Conservation (phyloP, 2,797 vertebrate species). For the Vipera ursinii region DNA sequence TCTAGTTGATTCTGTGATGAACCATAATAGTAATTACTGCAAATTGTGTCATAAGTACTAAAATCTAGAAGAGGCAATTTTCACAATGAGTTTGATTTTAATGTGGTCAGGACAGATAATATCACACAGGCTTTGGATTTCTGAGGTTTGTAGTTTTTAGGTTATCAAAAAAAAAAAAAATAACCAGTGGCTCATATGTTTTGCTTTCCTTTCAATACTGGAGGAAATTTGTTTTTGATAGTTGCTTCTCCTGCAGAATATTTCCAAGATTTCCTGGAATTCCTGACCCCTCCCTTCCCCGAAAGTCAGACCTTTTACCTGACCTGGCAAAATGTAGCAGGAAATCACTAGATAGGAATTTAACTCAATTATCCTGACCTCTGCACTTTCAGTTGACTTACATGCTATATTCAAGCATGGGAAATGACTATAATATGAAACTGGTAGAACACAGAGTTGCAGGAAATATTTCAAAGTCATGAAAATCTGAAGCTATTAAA, state of each 20-base stretch:
- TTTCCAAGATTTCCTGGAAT: neutral
- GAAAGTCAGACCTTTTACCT: neutral
- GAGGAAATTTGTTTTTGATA: neutral
- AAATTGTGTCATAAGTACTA: neutral
- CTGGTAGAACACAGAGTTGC: neutral
- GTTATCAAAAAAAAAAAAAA: neutral
- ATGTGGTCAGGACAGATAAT: neutral
- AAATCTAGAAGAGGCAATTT: neutral
- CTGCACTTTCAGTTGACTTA: neutral
- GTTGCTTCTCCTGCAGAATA: neutral
- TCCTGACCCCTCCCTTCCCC: neutral
- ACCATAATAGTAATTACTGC: neutral
- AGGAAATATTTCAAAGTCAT: no score
- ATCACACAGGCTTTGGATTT: neutral
- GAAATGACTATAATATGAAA: neutral
- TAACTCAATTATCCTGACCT: neutral
- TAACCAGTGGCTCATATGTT: neutral
- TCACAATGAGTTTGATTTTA: neutral
- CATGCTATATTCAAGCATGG: neutral
- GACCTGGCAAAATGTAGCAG: neutral
- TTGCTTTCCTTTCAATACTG: neutral
- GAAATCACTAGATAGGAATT: neutral
- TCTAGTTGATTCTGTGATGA: neutral
- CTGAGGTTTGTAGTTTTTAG: neutral
- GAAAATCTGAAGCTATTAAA: neutral